Evolutionary conservation across 2,888 invertebrate genomes (phyloP).

Genomic region (Xylocampa areola): DNA sequence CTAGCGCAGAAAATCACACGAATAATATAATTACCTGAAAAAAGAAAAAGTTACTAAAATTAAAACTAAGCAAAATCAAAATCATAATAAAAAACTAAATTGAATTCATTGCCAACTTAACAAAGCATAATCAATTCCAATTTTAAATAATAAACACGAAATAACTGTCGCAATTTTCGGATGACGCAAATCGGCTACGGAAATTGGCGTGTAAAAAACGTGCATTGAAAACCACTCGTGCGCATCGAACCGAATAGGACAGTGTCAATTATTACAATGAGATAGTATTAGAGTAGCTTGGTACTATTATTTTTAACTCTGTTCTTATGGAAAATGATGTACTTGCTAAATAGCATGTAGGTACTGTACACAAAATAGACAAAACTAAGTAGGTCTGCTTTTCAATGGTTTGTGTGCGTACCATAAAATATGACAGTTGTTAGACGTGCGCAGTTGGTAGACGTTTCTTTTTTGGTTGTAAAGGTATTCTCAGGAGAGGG

Average conservation of each 20-base stretch:
- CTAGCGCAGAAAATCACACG: constrained; percentile 11
- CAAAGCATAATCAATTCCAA: constrained; percentile 21
- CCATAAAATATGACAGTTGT: too few species aligned
- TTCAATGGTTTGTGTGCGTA: too few species aligned
- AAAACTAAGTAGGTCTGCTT: too few species aligned
- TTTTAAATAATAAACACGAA: constrained; percentile 21
- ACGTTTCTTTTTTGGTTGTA: too few species aligned
- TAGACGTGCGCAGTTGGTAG: too few species aligned
- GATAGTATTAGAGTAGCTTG: constrained; percentile 1
- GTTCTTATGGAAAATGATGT: too few species aligned
- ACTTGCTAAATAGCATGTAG: not conserved
- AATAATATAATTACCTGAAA: constrained; percentile 44
- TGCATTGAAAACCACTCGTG: constrained; percentile 70
- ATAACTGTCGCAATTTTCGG: constrained; percentile 48
- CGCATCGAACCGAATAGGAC: constrained; percentile 66
- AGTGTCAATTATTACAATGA: constrained; percentile 42
- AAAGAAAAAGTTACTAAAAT: constrained; percentile 23
- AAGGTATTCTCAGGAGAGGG: too few species aligned
- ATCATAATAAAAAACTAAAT: not conserved
- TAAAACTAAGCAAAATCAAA: not conserved
- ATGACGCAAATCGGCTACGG: constrained; percentile 75
- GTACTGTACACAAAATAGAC: not conserved
- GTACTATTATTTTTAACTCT: not conserved
- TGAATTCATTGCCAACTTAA: constrained; percentile 1
- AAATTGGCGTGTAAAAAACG: constrained; percentile 66